Conservation (phyloP, 1,140 invertebrate genomes). For the Schmidtea mediterranea region DNA sequence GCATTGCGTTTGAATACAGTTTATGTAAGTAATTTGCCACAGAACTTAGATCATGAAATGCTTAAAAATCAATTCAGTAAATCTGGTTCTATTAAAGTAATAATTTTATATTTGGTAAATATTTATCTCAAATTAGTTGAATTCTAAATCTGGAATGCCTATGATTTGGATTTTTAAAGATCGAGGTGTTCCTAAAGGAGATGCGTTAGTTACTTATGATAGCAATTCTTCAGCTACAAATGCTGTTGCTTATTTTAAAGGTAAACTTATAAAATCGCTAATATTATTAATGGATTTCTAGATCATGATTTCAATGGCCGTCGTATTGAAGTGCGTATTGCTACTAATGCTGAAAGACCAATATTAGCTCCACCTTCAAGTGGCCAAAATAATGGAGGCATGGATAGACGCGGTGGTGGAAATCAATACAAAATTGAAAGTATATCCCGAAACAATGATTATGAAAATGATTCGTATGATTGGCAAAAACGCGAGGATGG, state of each 20-base stretch:
- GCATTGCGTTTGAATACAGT: no score
- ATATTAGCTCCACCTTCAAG: background rate
- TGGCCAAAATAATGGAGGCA: no score
- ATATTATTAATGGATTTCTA: no score
- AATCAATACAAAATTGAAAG: background rate
- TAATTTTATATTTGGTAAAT: no score
- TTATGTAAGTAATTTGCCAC: no score
- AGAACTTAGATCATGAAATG: background rate
- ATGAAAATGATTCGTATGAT: background rate
- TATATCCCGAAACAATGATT: background rate
- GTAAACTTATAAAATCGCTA: no score
- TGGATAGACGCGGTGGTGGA: background rate
- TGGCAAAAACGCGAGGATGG: background rate
- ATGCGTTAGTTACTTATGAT: background rate
- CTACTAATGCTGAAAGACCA: background rate
- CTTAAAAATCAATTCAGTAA: background rate
- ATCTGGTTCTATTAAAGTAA: background rate
- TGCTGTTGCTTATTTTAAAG: background rate
- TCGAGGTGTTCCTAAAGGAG: background rate
- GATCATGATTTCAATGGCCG: background rate
- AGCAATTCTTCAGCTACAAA: background rate
- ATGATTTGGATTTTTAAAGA: slow-evolving; percentile 3
- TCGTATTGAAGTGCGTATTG: background rate
- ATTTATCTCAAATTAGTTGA: no score
- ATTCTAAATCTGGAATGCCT: background rate